Percentiles rank a stretch among this genome's conserved stretches.
Conservation (phyloP, 2,888 invertebrate genomes). For the Scelioninae gen. 1 region DNA sequence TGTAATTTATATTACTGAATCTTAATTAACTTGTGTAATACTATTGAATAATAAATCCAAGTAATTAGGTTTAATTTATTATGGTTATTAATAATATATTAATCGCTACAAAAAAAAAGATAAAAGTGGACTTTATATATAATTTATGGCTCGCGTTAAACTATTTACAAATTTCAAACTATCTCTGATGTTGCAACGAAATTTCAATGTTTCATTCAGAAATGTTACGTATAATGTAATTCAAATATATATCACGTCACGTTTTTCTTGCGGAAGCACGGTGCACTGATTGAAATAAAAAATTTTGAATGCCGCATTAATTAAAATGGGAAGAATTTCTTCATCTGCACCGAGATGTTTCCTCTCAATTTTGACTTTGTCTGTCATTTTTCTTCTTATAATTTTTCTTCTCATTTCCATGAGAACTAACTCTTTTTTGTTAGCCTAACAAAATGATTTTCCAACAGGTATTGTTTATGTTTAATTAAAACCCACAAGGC, state of each 20-base stretch:
- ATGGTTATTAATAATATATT: conserved; percentile 5
- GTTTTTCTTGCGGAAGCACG: not conserved
- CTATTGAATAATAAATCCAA: conserved; percentile 2
- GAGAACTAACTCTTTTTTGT: not conserved
- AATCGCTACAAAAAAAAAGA: not conserved
- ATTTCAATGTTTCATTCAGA: not conserved
- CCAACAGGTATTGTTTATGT: conserved; percentile 2
- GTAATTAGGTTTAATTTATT: conserved; percentile 10
- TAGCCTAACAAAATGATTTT: not conserved
- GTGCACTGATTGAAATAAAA: not conserved
- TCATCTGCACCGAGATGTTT: conserved; percentile 2
- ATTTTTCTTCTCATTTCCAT: conserved; percentile 5
- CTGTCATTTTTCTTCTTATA: conserved; percentile 7
- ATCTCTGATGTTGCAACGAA: not conserved
- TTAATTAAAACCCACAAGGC: not conserved
- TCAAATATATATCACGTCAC: not conserved
- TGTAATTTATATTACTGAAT: conserved; percentile 16
- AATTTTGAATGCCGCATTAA: conserved; percentile 20
- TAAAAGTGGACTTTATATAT: not conserved
- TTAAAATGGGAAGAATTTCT: conserved; percentile 16
- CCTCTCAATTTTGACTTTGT: conserved; percentile 24
- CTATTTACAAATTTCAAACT: not conserved
- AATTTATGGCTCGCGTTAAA: not conserved
- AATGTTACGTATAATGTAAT: too few relatives aligned
- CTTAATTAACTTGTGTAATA: conserved; percentile 21